Base-by-base conservation (phyloP, 1,140 invertebrate species). In the Hypsibius dujardini region DNA sequence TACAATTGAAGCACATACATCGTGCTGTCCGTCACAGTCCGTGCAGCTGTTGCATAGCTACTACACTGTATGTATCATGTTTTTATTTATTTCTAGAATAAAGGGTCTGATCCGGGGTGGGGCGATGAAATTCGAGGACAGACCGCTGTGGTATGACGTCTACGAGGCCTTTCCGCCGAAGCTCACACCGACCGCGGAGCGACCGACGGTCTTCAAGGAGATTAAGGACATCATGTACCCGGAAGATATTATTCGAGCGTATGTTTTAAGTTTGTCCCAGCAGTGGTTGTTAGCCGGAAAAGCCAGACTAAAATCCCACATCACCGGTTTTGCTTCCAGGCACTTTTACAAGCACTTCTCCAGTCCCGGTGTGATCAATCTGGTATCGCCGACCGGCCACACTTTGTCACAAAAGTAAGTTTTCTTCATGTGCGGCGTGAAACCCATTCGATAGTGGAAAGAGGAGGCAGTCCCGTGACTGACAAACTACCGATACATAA, bases 61-160 rank as follows among this genome's bases (percentile, higher is more conserved):
- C n/a, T n/a, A 7, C 50, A 56, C 50, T 56, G n/a, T 7, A 56
- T 7, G 50, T 56, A 7, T 56, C n/a, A 7, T 7, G 7, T 56
- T 56, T 56, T 7, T 7, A 7, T n/a, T 7, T 56, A 56, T 56
- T 7, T 56, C 7, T 77, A 92, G 90, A 79, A 79, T 87, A 1
- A 84, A 84, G 74, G 88, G 89, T 62, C 80, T 95, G 46, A 75
- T 94, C 1, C 83, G 84, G 73, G 83, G 86, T 42, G 87, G 86
- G 62, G 89, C 86, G 2, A 81, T 93, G 76, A 86, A 84, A 76
- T 79, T 84, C 46, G 84, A 87, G 75, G 89, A 93, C 74, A 82
- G 85, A 73, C 91, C 92, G 1, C 62, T 94, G n/a, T 95, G 92
- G 90, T 91, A 87, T 78, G 87, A 90, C 79, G 78, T 95, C 28